These are phyloP conservation scores for Phymanthus crucifer DNA, from an alignment of 92 coral and sea anemone genomes.

Conservation along the genomic window DNA sequence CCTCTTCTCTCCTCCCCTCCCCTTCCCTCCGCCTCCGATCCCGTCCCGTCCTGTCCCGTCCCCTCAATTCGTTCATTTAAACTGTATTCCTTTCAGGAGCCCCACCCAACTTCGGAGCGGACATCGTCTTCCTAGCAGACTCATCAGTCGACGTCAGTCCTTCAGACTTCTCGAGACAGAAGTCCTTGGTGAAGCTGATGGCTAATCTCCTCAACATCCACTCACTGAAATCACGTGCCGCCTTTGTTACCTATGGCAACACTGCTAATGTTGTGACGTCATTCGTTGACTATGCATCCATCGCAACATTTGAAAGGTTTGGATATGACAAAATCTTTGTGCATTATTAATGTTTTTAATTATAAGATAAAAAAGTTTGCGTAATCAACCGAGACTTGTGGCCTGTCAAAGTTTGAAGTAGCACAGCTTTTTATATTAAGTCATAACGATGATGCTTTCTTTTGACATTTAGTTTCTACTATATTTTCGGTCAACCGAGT, in stretches of 20 bases:
- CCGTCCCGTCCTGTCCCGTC: too few species aligned
- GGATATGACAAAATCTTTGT: not conserved
- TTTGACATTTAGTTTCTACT: not conserved
- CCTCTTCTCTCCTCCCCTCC: not conserved
- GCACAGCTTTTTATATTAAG: too few species aligned
- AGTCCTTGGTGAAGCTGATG: conserved; percentile 49
- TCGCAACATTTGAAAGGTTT: conserved; percentile 25
- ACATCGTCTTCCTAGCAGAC: conserved; percentile 62
- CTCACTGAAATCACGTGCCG: conserved; percentile 34
- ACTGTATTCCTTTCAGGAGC: conserved; percentile 20
- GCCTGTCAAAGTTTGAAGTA: too few species aligned
- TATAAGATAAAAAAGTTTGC: too few species aligned
- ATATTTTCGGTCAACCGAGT: too few species aligned
- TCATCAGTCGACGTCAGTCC: conserved; percentile 53
- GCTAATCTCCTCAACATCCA: conserved; percentile 49
- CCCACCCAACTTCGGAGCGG: conserved; percentile 47
- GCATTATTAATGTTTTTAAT: not conserved
- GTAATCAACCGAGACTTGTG: too few species aligned
- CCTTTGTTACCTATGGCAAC: conserved; percentile 46
- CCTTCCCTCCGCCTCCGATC: too few species aligned
- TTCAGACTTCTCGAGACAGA: conserved; percentile 44
- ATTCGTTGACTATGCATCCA: conserved; percentile 29
- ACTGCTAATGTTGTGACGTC: conserved; percentile 35
- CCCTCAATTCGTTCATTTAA: too few species aligned
- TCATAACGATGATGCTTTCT: not conserved